Evolutionary conservation across 1,140 invertebrate species (phyloP), one percentile per base, ranked within the genome.

Genomic region (Gryon sp.): DNA sequence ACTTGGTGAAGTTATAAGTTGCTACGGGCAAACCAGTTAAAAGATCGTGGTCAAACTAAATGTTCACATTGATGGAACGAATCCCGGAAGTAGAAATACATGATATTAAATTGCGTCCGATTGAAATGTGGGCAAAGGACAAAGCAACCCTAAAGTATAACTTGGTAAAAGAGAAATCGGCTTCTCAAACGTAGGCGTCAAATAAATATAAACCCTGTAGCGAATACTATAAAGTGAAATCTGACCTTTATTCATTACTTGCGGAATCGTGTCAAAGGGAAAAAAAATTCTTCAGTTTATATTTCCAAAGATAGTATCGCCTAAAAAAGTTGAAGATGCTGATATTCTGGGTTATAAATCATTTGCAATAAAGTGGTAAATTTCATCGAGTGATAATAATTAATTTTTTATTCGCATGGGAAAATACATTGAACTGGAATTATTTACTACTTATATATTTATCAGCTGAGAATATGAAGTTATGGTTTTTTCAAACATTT

Each of bases 21-120:
- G 46, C 24, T 48, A 53, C 19, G 41, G 32, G 41, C 46, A 48
- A 77, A 48, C 11, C 36, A 48, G 81, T 63, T 70, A 83, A 84
- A 82, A 76, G 59, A 34, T 80, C 86, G 85, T 46, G 86, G 84
- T 82, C 75, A 65, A 46, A 79, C 83, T 80, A 86, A 79, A 85
- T 57, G 59, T 79, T 43, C 65, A 69, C 63, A 53, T 30, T 26
- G 55, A 38, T 75, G 45, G 40, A 74, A 45, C 69, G 48, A 76
- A 83, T 79, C 38, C 66, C 59, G 62, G 76, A 78, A 82, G 66
- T 68, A 38, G 32, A 76, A 53, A 77, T 78, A 28, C 45, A 12
- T 19, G 50, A 75, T 20, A 78, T 48, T 55, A 80, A 76, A 76
- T 53, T 28, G 24, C 8, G 48, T 24, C 48, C 36, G 57, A 26